Percentiles rank a stretch among this genome's conserved stretches.
phyloP scores from a whole-genome alignment of 1,140 invertebrate species.

The Philopotamus ludificatus region DNA sequence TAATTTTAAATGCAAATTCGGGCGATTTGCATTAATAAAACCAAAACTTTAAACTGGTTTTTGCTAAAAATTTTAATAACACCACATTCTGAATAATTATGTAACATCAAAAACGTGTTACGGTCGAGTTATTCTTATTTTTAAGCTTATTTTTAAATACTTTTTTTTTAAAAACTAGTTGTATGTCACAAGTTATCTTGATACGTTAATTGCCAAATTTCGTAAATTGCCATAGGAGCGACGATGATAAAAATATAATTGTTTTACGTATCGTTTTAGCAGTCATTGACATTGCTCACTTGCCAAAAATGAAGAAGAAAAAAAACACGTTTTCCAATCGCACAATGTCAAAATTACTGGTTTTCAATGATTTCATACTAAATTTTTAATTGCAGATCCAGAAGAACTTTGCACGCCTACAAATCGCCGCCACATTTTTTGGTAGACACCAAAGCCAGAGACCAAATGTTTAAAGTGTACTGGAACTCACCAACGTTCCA shows the following conservation, averaged over 20 bases:
- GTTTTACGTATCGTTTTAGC: neutral
- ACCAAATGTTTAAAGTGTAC: slow-evolving; percentile 59
- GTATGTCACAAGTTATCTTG: too few relatives aligned
- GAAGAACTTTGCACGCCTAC: neutral
- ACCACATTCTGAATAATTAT: neutral
- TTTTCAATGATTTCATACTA: neutral
- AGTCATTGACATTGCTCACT: neutral
- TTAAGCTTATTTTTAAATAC: too few relatives aligned
- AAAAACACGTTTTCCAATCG: neutral
- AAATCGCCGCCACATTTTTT: neutral
- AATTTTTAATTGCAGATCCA: neutral
- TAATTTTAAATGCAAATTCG: neutral
- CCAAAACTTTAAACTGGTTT: neutral
- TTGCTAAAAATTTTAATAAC: neutral
- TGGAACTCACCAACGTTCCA: slow-evolving; percentile 79
- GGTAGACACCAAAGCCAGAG: neutral
- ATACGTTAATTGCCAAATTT: too few relatives aligned
- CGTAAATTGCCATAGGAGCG: too few relatives aligned
- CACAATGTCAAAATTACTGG: neutral
- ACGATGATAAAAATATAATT: too few relatives aligned
- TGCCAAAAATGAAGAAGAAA: neutral
- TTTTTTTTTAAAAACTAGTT: too few relatives aligned
- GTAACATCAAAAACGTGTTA: neutral
- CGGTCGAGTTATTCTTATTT: too few relatives aligned
- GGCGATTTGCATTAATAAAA: neutral